These are phyloP conservation scores for Anabas testudineus DNA, from an alignment of 2,797 vertebrate genomes.

Conservation along the genomic window DNA sequence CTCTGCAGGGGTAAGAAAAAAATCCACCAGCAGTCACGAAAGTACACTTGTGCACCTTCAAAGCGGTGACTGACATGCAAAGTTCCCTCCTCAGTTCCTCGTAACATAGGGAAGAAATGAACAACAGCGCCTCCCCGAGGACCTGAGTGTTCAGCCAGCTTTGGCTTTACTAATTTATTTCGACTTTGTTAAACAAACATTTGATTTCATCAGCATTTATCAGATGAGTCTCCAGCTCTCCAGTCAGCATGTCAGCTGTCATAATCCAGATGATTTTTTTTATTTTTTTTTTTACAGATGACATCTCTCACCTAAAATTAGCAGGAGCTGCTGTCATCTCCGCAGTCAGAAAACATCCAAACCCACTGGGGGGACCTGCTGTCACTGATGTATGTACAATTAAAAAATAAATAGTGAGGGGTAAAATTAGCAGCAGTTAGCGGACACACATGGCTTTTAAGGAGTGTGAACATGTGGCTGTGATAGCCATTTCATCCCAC, in stretches of 20 bases:
- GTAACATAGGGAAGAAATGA: conserved; percentile 27
- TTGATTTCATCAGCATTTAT: conserved; percentile 50
- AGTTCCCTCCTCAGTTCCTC: conserved; percentile 11
- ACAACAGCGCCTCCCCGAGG: conserved; percentile 57
- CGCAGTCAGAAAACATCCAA: conserved; percentile 34
- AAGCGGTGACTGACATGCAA: conserved; percentile 32
- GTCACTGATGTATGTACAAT: conserved; percentile 36
- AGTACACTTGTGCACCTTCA: conserved; percentile 45
- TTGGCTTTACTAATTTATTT: conserved; percentile 59
- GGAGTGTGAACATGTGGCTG: conserved; percentile 10
- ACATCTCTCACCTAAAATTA: conserved; percentile 62
- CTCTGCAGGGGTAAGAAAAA: background rate
- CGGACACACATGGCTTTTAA: conserved; percentile 26
- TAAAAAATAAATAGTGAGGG: conserved; percentile 34
- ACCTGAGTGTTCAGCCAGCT: conserved; percentile 43
- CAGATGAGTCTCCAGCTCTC: conserved; percentile 43
- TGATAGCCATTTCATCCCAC: conserved; percentile 37
- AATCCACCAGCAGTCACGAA: conserved; percentile 20
- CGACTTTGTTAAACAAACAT: conserved; percentile 59
- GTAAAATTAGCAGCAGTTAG: conserved; percentile 45
- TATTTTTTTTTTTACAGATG: conserved; percentile 17
- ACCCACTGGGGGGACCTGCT: conserved; percentile 35
- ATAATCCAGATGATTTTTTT: conserved; percentile 26
- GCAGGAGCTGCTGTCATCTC: conserved; percentile 31
- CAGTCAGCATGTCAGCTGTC: conserved; percentile 52